Percentiles rank a stretch among this genome's conserved stretches.
Conservation (phyloP, 2,888 invertebrate species). For the Phorcus lineatus region DNA sequence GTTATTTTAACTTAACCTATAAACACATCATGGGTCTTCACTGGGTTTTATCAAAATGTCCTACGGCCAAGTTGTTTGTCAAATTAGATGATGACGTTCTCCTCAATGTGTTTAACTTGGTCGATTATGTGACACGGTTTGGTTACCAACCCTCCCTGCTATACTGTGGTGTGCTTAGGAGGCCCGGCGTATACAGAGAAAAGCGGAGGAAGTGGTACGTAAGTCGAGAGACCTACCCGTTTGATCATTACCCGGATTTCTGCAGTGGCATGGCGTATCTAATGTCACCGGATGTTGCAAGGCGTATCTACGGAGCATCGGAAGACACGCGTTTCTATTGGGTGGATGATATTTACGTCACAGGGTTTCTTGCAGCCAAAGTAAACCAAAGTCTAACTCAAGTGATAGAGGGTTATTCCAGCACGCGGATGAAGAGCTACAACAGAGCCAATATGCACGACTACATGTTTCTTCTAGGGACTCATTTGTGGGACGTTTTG, state of each 20-base stretch:
- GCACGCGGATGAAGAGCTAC: not conserved
- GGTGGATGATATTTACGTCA: conserved; percentile 67
- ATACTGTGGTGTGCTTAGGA: conserved; percentile 51
- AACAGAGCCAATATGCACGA: not conserved
- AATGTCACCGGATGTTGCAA: conserved; percentile 23
- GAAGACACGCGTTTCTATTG: conserved; percentile 49
- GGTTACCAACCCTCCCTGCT: conserved; percentile 42
- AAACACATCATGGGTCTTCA: conserved; percentile 68
- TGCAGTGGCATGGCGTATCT: conserved; percentile 51
- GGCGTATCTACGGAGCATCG: conserved; percentile 35
- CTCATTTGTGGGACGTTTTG: not conserved
- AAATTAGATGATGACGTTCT: conserved; percentile 74
- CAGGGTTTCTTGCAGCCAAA: conserved; percentile 53
- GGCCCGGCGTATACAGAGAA: conserved; percentile 44
- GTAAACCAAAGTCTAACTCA: conserved; percentile 24
- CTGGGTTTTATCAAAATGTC: conserved; percentile 69
- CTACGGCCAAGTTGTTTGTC: conserved; percentile 64
- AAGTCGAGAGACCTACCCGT: conserved; percentile 48
- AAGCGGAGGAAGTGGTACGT: conserved; percentile 58
- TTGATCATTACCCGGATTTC: conserved; percentile 56
- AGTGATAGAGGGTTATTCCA: not conserved
- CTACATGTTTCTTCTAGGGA: not conserved
- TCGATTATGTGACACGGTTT: conserved; percentile 64
- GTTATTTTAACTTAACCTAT: conserved; percentile 72
- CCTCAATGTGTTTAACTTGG: conserved; percentile 78